A percentile compares a stretch with the other conserved stretches of the same genome.
Conservation (phyloP, 2,888 invertebrate genomes). For the Ecliptopera silaceata region DNA sequence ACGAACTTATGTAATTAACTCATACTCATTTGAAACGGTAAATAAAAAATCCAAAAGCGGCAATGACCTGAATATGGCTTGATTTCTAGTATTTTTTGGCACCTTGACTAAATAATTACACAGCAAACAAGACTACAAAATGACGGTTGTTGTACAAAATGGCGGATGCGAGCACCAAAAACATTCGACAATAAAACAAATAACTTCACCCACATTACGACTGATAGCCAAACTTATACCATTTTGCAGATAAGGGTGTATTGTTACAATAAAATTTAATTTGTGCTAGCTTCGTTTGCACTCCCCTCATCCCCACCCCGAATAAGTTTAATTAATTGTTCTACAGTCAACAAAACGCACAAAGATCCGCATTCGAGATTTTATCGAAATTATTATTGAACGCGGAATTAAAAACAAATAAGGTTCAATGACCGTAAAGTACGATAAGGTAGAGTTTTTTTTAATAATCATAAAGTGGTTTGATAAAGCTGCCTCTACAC, state of each 20-base stretch:
- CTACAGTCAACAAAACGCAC: slow-evolving; percentile 14
- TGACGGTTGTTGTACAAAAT: too few species aligned
- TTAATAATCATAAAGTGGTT: slow-evolving; percentile 21
- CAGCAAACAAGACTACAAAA: too few species aligned
- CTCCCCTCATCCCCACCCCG: slow-evolving; percentile 7
- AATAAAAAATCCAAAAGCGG: too few species aligned
- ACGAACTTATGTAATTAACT: too few species aligned
- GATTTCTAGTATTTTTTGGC: too few species aligned
- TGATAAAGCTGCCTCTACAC: not conserved
- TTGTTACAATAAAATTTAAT: slow-evolving; percentile 35
- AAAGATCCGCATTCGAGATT: slow-evolving; percentile 7
- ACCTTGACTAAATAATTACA: too few species aligned
- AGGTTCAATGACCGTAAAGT: not conserved
- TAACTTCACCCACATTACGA: slow-evolving; percentile 6
- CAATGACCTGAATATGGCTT: too few species aligned
- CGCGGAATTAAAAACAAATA: slow-evolving; percentile 8
- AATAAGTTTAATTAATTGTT: slow-evolving; percentile 17
- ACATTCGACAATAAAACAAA: not conserved
- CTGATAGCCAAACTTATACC: slow-evolving; percentile 20
- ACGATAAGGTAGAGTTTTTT: not conserved
- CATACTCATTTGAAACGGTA: too few species aligned
- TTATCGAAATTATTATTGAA: not conserved
- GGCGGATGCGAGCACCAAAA: too few species aligned
- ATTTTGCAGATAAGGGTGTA: slow-evolving; percentile 29
- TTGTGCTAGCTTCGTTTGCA: slow-evolving; percentile 18